Conservation (phyloP, 2,113 vertebrate species). For the Prunella himalayana region DNA sequence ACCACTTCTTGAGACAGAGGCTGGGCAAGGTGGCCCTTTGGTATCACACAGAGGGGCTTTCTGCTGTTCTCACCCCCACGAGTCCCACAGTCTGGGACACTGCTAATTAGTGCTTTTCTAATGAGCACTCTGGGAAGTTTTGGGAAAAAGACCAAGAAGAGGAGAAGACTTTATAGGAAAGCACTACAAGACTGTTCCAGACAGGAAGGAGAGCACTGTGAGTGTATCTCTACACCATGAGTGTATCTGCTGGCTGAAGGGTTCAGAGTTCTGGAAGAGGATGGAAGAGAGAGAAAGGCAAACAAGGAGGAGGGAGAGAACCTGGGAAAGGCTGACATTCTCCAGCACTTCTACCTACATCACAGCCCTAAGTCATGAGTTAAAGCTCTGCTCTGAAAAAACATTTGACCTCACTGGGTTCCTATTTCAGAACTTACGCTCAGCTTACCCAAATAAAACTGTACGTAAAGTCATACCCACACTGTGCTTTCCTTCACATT, state of each 20-base stretch:
- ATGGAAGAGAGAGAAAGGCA: not conserved
- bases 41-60: not conserved
- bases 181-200: not conserved
- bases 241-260: not conserved
- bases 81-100: not conserved
- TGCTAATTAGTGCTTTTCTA: not conserved
- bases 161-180: not conserved
- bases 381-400: not conserved
- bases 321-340: not conserved
- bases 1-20: not conserved
- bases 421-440: not conserved
- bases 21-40: not conserved
- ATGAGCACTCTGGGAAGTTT: not conserved
- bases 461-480: not conserved
- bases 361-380: not conserved
- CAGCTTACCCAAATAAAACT: not conserved
- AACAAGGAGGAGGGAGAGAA: not conserved
- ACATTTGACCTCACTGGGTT: not conserved
- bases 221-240: accelerated
- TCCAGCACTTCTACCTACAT: not conserved
- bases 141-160: not conserved
- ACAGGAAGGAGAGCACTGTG: not conserved
- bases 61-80: not conserved
- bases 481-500: not conserved
- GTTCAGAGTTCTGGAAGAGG: not conserved